phyloP scores from a whole-genome alignment of 2,888 invertebrate genomes.

The Drosophila leonis region DNA sequence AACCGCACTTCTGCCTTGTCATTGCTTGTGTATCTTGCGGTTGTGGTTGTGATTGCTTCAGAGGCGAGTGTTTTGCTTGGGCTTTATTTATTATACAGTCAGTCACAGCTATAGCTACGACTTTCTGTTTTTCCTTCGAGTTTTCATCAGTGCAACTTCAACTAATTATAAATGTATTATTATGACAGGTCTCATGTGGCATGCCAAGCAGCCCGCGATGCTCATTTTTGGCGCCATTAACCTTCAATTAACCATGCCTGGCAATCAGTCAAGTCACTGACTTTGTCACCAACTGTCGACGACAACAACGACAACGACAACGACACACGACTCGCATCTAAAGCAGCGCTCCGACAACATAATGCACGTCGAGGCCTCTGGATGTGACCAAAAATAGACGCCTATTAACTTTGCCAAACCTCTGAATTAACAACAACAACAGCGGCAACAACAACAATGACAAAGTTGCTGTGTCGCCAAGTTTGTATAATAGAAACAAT shows the following conservation, averaged over 20 bases:
- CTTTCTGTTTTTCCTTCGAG: slow-evolving; percentile 14
- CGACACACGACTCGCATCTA: slow-evolving; percentile 69
- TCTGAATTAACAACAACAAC: slow-evolving; percentile 34
- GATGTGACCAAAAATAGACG: slow-evolving; percentile 73
- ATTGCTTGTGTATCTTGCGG: slow-evolving; percentile 46
- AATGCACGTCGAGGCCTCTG: slow-evolving; percentile 31
- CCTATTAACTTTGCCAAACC: slow-evolving; percentile 56
- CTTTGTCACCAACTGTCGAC: slow-evolving; percentile 53
- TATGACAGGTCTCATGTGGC: slow-evolving; percentile 49
- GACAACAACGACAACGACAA: slow-evolving; percentile 18
- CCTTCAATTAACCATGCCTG: slow-evolving; percentile 72
- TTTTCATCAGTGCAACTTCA: slow-evolving; percentile 28
- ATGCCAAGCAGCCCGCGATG: slow-evolving; percentile 43
- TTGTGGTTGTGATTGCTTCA: slow-evolving; percentile 44
- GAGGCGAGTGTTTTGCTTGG: neutral
- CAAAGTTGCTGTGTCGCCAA: slow-evolving; percentile 49
- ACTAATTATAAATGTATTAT: slow-evolving; percentile 64
- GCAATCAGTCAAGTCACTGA: slow-evolving; percentile 69
- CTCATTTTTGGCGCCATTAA: slow-evolving; percentile 75
- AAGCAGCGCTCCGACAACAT: slow-evolving; percentile 26
- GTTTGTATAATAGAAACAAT: slow-evolving; percentile 59
- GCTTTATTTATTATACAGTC: slow-evolving; percentile 32
- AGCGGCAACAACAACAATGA: slow-evolving; percentile 22
- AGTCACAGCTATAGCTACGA: neutral
- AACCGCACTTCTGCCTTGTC: slow-evolving; percentile 48